Evolutionary conservation across 35 echinoderm and acorn worm species (phyloP), one percentile per base, ranked within the genome.

Genomic region (Eucidaris tribuloides): DNA sequence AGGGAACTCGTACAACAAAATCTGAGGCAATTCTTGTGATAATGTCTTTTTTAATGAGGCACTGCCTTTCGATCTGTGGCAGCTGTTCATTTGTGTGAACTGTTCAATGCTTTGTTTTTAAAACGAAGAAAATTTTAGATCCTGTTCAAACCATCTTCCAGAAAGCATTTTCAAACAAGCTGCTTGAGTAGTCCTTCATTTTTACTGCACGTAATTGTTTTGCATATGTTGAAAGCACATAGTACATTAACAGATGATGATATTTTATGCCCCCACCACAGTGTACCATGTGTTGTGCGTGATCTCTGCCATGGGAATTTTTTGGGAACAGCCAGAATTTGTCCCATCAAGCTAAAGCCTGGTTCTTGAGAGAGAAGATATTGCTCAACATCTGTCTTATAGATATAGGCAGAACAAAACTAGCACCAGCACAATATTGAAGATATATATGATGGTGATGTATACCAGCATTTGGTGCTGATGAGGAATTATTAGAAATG

Each of bases 391-490:
- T 72, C 0, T 72, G 0, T 40, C 66, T 39, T 11, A 38, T 14
- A 0, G 31, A 17, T 13, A n/a, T 17, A 72, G n/a, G 5, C 19
- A 5, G 66, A 28, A 45, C 39, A 20, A 91, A 72, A 42, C 17
- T 24, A 17, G 39, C 57, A 11, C 45, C 41, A 42, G 72, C 62
- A 41, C n/a, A 65, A 37, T 37, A 77, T 91, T 57, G 88, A 91
- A 56, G 88, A 85, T 85, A 88, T 82, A 64, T 91, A 60, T 85
- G 71, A 85, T 85, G 88, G 82, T 35, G 48, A 91, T 19, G 43
- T 83, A 18, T 90, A 90, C 50, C 17, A 90, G 70, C 52, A 83
- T 17, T 4, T 85, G 33, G 42, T 22, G 23, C 78, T 42, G 70
- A 55, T 80, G 89, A 40, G 32, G 29, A 82, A 60, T 30, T 41